Conservation (phyloP, 92 coral and sea anemone species). For the Ricordea florida region DNA sequence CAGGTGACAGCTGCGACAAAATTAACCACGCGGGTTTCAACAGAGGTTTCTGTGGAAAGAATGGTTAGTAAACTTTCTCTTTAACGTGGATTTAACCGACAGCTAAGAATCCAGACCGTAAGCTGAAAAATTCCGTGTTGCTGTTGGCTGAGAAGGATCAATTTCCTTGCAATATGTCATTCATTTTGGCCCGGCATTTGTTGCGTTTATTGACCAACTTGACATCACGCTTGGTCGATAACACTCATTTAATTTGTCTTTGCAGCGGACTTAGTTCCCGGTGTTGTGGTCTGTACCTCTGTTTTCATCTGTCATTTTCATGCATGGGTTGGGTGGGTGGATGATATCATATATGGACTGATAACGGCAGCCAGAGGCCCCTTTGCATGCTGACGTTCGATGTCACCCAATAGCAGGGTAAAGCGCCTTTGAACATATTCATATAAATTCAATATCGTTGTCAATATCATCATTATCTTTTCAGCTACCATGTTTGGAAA, state of each 20-base stretch:
- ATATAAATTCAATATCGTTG: neutral
- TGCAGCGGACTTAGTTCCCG: too few relatives aligned
- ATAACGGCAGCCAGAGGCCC: too few relatives aligned
- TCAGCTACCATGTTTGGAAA: constrained; percentile 41
- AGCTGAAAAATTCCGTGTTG: neutral
- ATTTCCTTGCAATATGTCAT: neutral
- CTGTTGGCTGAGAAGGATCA: neutral
- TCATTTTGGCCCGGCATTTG: neutral
- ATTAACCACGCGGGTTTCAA: constrained; percentile 74
- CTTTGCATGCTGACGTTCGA: too few relatives aligned
- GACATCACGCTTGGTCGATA: too few relatives aligned
- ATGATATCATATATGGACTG: too few relatives aligned
- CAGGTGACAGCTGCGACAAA: constrained; percentile 21
- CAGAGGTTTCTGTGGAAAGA: constrained; percentile 70
- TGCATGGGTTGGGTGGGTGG: too few relatives aligned
- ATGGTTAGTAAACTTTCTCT: constrained; percentile 34
- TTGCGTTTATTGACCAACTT: neutral
- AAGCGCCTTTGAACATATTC: neutral
- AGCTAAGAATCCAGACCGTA: too few relatives aligned
- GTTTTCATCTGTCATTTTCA: too few relatives aligned
- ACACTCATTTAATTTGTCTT: too few relatives aligned
- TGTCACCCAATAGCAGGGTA: neutral
- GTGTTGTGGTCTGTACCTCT: too few relatives aligned
- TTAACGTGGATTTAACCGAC: neutral
- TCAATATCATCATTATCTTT: neutral